phyloP scores from a whole-genome alignment of 2,113 vertebrate species.

The Pteronura brasiliensis region DNA sequence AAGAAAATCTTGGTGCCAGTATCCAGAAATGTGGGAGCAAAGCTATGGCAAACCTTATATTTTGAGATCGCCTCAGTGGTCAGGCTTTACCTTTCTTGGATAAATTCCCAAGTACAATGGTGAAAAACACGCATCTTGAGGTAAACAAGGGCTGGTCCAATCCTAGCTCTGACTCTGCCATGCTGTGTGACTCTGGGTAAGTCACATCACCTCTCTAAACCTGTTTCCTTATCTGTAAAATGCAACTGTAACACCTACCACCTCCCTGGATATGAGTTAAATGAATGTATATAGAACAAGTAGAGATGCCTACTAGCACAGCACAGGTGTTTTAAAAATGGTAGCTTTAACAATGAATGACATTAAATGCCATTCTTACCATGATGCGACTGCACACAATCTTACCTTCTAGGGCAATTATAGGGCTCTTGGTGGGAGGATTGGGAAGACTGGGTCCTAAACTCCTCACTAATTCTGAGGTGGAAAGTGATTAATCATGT shows the following conservation, averaged over 20 bases:
- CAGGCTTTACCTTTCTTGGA: not conserved
- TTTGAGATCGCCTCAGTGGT: not conserved
- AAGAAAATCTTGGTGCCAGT: not conserved
- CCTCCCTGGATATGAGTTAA: not conserved
- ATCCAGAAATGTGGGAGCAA: not conserved
- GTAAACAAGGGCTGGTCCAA: not conserved
- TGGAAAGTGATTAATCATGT: not conserved
- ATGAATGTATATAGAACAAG: not conserved
- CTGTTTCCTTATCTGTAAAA: slow-evolving; percentile 19
- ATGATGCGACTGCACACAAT: not conserved
- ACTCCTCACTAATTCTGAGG: not conserved
- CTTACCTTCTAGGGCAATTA: not conserved
- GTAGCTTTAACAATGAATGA: not conserved
- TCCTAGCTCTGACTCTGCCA: not conserved
- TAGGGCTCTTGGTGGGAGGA: not conserved
- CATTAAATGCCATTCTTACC: not conserved
- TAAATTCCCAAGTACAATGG: not conserved
- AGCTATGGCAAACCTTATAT: not conserved
- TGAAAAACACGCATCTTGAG: not conserved
- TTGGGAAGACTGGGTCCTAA: not conserved
- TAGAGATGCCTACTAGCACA: not conserved
- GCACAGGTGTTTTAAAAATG: not conserved
- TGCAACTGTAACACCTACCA: not conserved
- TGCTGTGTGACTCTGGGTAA: not conserved
- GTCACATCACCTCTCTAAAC: not conserved